phyloP scores from a whole-genome alignment of 2,113 vertebrate species.

The Chunga burmeisteri region DNA sequence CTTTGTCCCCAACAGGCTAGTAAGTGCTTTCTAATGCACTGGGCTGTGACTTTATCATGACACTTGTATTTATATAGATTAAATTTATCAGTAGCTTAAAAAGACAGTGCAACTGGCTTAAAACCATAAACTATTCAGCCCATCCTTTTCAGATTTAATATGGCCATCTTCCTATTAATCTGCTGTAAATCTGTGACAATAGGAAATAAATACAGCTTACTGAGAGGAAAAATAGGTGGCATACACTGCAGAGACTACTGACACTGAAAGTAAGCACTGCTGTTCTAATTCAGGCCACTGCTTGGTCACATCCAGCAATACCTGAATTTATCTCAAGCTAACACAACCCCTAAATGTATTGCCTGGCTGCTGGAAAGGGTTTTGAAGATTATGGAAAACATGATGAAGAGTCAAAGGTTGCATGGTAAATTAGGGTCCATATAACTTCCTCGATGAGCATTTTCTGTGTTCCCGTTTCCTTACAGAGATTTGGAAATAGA shows the following conservation, averaged over 20 bases:
- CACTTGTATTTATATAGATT: constrained; percentile 35
- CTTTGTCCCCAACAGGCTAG: constrained; percentile 31
- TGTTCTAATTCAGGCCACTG: background rate
- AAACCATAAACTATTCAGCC: background rate
- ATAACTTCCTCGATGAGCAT: background rate
- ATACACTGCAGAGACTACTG: background rate
- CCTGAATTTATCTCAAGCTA: background rate
- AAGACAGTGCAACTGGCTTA: background rate
- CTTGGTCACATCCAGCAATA: background rate
- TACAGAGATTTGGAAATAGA: background rate
- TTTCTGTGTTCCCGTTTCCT: background rate
- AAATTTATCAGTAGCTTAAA: constrained; percentile 26
- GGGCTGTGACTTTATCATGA: constrained; percentile 17
- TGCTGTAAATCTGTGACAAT: background rate
- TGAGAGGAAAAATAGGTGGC: background rate
- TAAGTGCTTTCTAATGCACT: constrained; percentile 17
- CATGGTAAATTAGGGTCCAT: background rate
- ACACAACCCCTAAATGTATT: background rate
- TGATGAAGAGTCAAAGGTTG: background rate
- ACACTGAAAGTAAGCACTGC: background rate
- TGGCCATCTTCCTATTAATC: background rate
- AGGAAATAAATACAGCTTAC: background rate
- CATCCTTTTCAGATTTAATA: background rate
- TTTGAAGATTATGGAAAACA: background rate
- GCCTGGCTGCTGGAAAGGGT: background rate